Conservation (phyloP, 1,140 invertebrate genomes). For the Euschistus heros region DNA sequence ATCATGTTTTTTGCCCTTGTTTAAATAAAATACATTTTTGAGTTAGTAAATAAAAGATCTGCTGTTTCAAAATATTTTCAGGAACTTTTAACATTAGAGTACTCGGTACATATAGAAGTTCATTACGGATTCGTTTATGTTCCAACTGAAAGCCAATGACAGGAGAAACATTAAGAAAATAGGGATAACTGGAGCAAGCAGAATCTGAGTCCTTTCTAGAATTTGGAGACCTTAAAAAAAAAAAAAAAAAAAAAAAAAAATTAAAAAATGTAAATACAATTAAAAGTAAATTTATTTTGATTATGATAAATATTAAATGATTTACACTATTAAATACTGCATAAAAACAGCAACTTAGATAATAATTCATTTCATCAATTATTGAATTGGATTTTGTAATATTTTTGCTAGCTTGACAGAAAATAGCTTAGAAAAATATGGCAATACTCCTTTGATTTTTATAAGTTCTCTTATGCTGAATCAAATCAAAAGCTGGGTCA, state of each 20-base stretch:
- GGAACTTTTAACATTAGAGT: background rate
- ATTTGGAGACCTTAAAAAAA: constrained; percentile 72
- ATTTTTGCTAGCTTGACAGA: background rate
- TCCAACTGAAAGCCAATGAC: constrained; percentile 56
- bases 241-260: constrained; percentile 29
- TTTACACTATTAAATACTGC: background rate
- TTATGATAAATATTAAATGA: background rate
- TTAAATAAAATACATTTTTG: too few relatives aligned
- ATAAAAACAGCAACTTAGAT: background rate
- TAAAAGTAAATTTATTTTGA: background rate
- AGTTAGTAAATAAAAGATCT: too few relatives aligned
- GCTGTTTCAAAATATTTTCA: too few relatives aligned
- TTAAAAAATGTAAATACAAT: background rate
- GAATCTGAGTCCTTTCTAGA: constrained; percentile 74
- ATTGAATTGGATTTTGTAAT: background rate
- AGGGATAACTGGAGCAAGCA: constrained; percentile 76
- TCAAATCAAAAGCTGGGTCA: too few relatives aligned
- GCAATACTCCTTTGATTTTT: too few relatives aligned
- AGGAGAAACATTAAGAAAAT: constrained; percentile 70
- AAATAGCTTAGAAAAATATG: too few relatives aligned
- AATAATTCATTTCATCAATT: background rate
- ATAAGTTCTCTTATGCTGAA: too few relatives aligned
- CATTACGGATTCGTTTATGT: constrained; percentile 62
- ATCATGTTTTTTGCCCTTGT: too few relatives aligned
- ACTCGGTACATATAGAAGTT: constrained; percentile 70